Evolutionary conservation across 2,113 vertebrate genomes (phyloP).

Genomic region (Zapornia atra): DNA sequence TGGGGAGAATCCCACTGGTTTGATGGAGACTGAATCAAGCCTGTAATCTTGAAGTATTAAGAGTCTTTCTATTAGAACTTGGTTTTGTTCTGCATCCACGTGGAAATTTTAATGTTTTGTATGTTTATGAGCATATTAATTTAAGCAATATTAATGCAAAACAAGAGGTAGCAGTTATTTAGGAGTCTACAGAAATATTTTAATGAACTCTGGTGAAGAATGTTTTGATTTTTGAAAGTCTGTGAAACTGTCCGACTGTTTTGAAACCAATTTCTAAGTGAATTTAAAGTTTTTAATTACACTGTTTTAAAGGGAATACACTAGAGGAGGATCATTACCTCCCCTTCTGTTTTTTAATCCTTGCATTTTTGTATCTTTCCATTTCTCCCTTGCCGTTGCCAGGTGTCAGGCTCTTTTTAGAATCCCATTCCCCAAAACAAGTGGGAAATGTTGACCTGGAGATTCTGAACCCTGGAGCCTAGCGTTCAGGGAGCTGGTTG

Average conservation of each 20-base stretch:
- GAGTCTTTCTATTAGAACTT: background rate
- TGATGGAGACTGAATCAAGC: background rate
- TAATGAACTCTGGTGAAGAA: background rate
- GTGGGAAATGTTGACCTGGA: background rate
- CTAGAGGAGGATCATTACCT: background rate
- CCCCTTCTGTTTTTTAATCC: slow-evolving; percentile 48
- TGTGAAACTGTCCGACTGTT: background rate
- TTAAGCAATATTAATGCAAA: slow-evolving; percentile 37
- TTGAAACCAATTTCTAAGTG: slow-evolving; percentile 48
- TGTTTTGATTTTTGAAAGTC: slow-evolving; percentile 1
- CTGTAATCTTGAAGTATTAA: slow-evolving; percentile 2
- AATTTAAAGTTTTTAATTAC: slow-evolving; percentile 41
- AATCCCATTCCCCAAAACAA: background rate
- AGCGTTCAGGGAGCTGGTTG: background rate
- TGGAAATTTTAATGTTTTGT: background rate
- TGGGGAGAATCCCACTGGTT: background rate
- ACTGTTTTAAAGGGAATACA: slow-evolving; percentile 49
- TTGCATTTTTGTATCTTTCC: slow-evolving; percentile 1
- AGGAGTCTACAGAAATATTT: background rate
- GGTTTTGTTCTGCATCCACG: background rate
- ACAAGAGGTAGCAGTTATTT: slow-evolving; percentile 17
- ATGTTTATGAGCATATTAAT: background rate
- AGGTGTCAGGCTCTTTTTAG: background rate
- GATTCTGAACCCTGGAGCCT: background rate
- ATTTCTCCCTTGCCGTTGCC: background rate